phyloP scores from a whole-genome alignment of 2,113 vertebrate species.

The Carollia perspicillata region DNA sequence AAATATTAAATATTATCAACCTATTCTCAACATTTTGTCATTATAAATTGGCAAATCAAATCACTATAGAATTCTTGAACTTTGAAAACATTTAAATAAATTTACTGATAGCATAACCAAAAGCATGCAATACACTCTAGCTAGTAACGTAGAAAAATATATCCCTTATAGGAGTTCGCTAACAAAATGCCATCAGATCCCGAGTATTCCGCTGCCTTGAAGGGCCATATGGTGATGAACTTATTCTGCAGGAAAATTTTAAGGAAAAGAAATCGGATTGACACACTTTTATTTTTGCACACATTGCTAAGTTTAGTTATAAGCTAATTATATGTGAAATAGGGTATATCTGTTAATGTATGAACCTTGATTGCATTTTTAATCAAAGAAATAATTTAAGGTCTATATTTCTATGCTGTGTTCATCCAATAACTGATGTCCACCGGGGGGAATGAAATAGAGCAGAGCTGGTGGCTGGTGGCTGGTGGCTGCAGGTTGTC shows the following conservation, averaged over 20 bases:
- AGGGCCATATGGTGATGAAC: slow-evolving; percentile 59
- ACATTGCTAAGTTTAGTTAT: slow-evolving; percentile 67
- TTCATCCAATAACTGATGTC: neutral
- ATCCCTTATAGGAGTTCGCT: slow-evolving; percentile 69
- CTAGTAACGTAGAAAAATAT: slow-evolving; percentile 60
- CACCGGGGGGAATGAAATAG: neutral
- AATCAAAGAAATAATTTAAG: slow-evolving; percentile 67
- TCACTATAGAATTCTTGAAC: slow-evolving; percentile 9
- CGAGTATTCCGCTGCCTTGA: slow-evolving; percentile 61
- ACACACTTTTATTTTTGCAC: slow-evolving; percentile 74
- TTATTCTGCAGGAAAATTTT: slow-evolving; percentile 60
- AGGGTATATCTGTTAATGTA: slow-evolving; percentile 35
- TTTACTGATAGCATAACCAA: neutral
- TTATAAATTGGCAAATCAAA: slow-evolving; percentile 21
- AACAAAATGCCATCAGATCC: slow-evolving; percentile 56
- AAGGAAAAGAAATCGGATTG: slow-evolving; percentile 67
- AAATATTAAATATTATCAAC: neutral
- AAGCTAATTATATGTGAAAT: slow-evolving; percentile 75
- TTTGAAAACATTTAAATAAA: neutral
- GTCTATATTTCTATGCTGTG: slow-evolving; percentile 26
- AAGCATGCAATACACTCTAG: slow-evolving; percentile 21
- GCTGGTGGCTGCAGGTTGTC: too few species aligned
- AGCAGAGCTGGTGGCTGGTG: too few species aligned
- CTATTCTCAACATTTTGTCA: neutral
- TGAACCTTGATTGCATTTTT: slow-evolving; percentile 59